Percentiles rank a stretch among this genome's conserved stretches.
Evolutionary conservation across 2,113 vertebrate genomes (phyloP).

Genomic region (Rhegmatorhina hoffmannsi): DNA sequence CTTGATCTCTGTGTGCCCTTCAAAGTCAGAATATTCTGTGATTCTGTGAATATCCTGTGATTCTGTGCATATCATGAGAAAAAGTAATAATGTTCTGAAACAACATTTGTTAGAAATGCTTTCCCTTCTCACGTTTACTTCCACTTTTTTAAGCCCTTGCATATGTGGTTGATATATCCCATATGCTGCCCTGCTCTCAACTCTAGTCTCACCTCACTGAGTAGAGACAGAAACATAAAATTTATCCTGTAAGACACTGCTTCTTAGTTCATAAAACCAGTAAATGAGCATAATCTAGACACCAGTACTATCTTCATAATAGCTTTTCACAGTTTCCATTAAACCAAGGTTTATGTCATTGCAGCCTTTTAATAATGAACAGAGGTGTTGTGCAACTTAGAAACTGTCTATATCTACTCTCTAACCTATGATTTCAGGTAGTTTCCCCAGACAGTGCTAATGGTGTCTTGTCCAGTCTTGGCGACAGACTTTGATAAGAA

Average conservation of each 20-base stretch:
- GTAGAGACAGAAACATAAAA: not conserved
- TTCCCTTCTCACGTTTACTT: not conserved
- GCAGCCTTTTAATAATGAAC: not conserved
- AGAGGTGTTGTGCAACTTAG: not conserved
- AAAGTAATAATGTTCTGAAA: not conserved
- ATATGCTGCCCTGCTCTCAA: not conserved
- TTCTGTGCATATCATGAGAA: not conserved
- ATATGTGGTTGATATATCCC: not conserved
- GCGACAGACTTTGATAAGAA: not conserved
- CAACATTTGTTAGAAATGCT: accelerated
- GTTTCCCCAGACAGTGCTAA: not conserved
- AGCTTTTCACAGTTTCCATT: not conserved
- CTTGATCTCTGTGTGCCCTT: no score
- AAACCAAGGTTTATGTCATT: not conserved
- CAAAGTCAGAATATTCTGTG: no score
- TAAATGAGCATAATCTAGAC: not conserved
- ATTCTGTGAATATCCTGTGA: not conserved
- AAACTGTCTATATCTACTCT: not conserved
- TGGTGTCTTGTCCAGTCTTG: not conserved
- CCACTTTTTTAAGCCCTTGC: not conserved
- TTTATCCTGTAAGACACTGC: not conserved
- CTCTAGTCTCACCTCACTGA: not conserved
- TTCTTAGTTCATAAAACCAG: not conserved
- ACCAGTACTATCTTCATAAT: not conserved
- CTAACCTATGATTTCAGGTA: not conserved